phyloP scores from a whole-genome alignment of 2,797 vertebrate species.

The Neosalanx taihuensis region DNA sequence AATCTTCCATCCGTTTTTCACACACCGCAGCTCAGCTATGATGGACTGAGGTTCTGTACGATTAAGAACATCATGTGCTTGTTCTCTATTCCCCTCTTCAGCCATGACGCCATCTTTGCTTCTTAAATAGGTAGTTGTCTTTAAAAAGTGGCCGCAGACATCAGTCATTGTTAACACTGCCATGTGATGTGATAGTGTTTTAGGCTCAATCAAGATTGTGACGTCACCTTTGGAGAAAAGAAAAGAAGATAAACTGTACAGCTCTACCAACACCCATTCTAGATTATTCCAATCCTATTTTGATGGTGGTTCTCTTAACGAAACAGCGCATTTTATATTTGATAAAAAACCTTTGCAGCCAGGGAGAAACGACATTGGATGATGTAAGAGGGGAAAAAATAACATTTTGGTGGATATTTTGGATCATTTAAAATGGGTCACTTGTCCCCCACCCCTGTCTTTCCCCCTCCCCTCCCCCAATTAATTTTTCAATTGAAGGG shows the following conservation, averaged over 20 bases:
- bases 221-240: not conserved
- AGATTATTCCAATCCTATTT: not conserved
- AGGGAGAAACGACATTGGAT: constrained; percentile 21
- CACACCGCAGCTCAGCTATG: constrained; percentile 29
- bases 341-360: constrained; percentile 41
- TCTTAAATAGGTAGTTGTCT: constrained; percentile 42
- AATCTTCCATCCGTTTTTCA: constrained; percentile 47
- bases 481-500: constrained; percentile 31
- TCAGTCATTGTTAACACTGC: constrained; percentile 36
- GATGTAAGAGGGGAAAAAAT: constrained; percentile 9
- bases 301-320: constrained; percentile 17
- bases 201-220: constrained; percentile 29
- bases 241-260: not conserved
- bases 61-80: constrained; percentile 23
- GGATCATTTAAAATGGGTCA: constrained; percentile 20
- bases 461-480: constrained; percentile 6
- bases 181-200: constrained; percentile 31
- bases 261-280: constrained; percentile 10
- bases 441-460: constrained; percentile 17
- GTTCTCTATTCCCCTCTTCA: constrained; percentile 26
- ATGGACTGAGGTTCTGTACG: constrained; percentile 21
- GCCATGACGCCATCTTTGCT: constrained; percentile 21
- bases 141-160: constrained; percentile 50
- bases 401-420: constrained; percentile 20
- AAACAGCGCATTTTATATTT: constrained; percentile 25